phyloP scores from a whole-genome alignment of 2,888 invertebrate species.

The Volucella bombylans region DNA sequence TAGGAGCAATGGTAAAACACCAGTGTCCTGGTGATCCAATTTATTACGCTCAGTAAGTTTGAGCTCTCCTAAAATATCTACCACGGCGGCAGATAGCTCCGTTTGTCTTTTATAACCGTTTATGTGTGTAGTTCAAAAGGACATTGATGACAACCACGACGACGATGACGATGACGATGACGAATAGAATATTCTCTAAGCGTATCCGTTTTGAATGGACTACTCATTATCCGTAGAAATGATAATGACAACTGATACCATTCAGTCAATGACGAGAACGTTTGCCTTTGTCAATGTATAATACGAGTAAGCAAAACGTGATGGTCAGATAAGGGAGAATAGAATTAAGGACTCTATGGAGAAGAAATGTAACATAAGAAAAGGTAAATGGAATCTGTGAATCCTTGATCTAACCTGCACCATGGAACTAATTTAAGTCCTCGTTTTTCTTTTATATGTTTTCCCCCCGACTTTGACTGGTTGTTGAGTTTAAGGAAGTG shows the following conservation, averaged over 20 bases:
- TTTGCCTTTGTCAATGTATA: slow-evolving; percentile 17
- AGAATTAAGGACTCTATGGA: slow-evolving; percentile 28
- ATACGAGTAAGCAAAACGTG: slow-evolving; percentile 40
- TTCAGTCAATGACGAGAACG: neutral
- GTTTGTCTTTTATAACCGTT: neutral
- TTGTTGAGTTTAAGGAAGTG: neutral
- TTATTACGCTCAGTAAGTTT: slow-evolving; percentile 1
- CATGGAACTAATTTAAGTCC: slow-evolving; percentile 45
- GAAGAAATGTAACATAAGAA: slow-evolving; percentile 29
- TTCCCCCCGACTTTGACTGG: neutral
- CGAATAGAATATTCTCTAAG: slow-evolving; percentile 34
- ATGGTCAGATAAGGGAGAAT: slow-evolving; percentile 24
- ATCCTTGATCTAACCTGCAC: slow-evolving; percentile 41
- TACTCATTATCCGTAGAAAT: slow-evolving; percentile 60
- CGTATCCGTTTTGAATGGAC: slow-evolving; percentile 48
- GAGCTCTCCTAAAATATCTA: neutral
- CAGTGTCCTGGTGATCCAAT: slow-evolving; percentile 15
- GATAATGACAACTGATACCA: slow-evolving; percentile 44
- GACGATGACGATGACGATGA: neutral
- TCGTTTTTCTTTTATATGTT: slow-evolving; percentile 16
- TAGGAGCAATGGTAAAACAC: slow-evolving; percentile 17
- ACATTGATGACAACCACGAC: no score
- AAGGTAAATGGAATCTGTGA: slow-evolving; percentile 33
- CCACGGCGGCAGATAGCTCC: neutral
- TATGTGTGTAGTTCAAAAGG: neutral